Evolutionary conservation across 2,888 invertebrate species (phyloP), one percentile per base, ranked within the genome.

Genomic region (Nymphalis c-album): DNA sequence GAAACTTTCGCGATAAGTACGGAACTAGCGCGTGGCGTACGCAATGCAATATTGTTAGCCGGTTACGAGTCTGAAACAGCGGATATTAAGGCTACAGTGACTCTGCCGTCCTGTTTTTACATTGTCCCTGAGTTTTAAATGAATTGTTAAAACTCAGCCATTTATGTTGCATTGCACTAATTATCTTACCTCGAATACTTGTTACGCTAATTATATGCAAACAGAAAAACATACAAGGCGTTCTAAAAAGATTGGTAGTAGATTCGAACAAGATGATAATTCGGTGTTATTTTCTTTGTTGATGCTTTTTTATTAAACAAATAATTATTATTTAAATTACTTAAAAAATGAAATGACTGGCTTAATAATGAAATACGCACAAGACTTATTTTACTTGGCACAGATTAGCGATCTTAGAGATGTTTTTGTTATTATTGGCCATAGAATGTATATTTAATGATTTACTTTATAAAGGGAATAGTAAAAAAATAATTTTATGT

Each of bases 21-120:
- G 85, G 86, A 91, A 91, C 90, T 90, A 91, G 87, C 91, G 91
- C 90, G 91, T 90, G 86, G 85, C 84, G 89, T 90, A 92, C 91
- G 91, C 91, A 91, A 90, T 85, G 90, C 91, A 91, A 92, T 91
- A 92, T 91, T 91, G 91, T 91, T 91, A 90, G 89, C 88, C 85
- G 86, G 89, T 89, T 90, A 87, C 87, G 88, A 90, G 90, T 85
- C 86, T 90, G 87, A 85, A 90, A 90, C 90, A 86, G 87, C 90
- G 90, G 91, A 90, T 90, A 91, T 91, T 90, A 91, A 90, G 89
- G 88, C 89, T 86, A 87, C 86, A 86, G 83, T 80, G 82, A 85
- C 84, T 82, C 79, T 78, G 80, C 78, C 81, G 83, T 81, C 76
- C 85, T 84, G 85, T 90, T 90, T 90, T 88, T 88, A 88, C 86